Conservation (phyloP, 1,140 invertebrate genomes). For the Gryllus bimaculatus region DNA sequence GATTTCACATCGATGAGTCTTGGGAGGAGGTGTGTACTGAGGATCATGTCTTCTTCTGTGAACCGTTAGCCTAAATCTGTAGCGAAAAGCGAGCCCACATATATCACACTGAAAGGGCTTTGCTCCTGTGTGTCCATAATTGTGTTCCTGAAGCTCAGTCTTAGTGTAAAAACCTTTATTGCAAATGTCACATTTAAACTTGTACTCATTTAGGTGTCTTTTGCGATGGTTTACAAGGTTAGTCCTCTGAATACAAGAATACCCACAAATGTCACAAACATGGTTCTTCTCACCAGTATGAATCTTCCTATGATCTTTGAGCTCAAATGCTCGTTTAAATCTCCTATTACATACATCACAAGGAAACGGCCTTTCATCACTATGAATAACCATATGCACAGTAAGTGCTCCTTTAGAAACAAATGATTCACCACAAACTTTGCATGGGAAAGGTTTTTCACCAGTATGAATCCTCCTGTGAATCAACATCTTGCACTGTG, state of each 20-base stretch:
- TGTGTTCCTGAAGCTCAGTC: slow-evolving; percentile 37
- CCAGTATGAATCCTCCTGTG: slow-evolving; percentile 54
- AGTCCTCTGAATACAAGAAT: slow-evolving; percentile 11
- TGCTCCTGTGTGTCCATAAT: slow-evolving; percentile 47
- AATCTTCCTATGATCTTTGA: slow-evolving; percentile 34
- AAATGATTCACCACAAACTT: slow-evolving; percentile 45
- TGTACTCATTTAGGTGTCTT: slow-evolving; percentile 17
- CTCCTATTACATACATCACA: slow-evolving; percentile 38
- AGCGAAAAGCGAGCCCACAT: slow-evolving; percentile 13
- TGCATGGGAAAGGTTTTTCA: slow-evolving; percentile 52
- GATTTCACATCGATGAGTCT: slow-evolving; percentile 29
- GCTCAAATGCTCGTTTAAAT: slow-evolving; percentile 38
- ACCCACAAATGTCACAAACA: slow-evolving; percentile 20
- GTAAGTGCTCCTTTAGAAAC: slow-evolving; percentile 35
- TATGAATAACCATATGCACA: slow-evolving; percentile 41
- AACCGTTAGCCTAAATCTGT: slow-evolving; percentile 8
- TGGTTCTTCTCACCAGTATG: slow-evolving; percentile 29
- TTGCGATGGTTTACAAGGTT: slow-evolving; percentile 10
- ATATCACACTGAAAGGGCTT: slow-evolving; percentile 48
- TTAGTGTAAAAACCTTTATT: slow-evolving; percentile 48
- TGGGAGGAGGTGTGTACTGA: slow-evolving; percentile 40
- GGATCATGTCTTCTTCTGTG: slow-evolving; percentile 21
- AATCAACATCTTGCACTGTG: slow-evolving; percentile 22
- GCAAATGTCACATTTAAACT: slow-evolving; percentile 47
- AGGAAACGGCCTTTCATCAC: slow-evolving; percentile 36